Evolutionary conservation across 2,797 vertebrate species (phyloP), one percentile per base, ranked within the genome.

Genomic region (Tinamus major): DNA sequence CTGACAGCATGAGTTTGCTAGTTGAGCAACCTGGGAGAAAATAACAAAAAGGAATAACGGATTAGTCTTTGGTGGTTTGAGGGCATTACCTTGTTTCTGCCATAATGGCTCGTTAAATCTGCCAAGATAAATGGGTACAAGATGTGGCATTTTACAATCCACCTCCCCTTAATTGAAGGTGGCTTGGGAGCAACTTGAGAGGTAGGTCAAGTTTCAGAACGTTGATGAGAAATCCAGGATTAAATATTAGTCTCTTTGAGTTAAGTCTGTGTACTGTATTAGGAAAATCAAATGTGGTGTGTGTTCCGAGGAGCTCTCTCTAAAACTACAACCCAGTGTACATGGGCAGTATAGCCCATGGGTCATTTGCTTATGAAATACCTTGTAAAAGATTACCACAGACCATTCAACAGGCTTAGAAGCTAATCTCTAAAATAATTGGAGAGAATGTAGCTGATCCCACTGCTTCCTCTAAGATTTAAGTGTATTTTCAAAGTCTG

Each of bases 21-120:
- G 85, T 7, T 58, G 87, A 96, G 91, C 15, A 26, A 64, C 48
- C 51, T 24, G 20, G 13, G 55, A 16, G 35, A 16, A 27, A 33
- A 35, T 35, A 35, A 35, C 8, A 35, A 37, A 91, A 87, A 67
- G 65, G 79, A 92, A 94, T 84, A 95, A 95, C 35, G 80, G 90
- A 86, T 97, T 87, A 82, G 48, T 81, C 77, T 92, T 90, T 10
- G 14, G 87, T 86, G 80, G 80, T 96, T 96, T 96, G 93, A 94
- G 89, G 96, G 90, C 79, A 96, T 86, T 96, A 88, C 96, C 94
- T 96, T 85, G 55, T 93, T 97, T 97, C 87, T 88, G 91, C 95
- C 94, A 97, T 97, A 96, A 96, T 93, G 94, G 89, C 95, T 97
- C 95, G 79, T 97, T 97, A 97, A 97, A 97, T 89, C 91, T 97